Base-by-base conservation (phyloP, 2,797 vertebrate genomes). In the Ctenochaetus hawaiiensis region DNA sequence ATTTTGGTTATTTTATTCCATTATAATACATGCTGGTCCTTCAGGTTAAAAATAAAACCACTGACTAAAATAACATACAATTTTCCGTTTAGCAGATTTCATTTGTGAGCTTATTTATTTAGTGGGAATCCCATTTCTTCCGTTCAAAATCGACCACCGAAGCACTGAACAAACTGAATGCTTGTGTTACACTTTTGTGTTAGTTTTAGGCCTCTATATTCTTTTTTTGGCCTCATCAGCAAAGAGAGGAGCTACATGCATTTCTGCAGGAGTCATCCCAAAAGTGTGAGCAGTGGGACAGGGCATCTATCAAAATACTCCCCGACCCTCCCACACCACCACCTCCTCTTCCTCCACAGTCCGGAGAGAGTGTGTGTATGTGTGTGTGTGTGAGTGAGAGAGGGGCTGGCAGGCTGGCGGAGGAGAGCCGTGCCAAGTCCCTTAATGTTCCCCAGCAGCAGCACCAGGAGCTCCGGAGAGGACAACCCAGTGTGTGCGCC, bases 371-470 rank as follows among this genome's bases (percentile, higher is more conserved):
- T 51, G 48, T 51, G 48, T 51, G 48, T 51, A 18, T 51, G 48
- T 51, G 48, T 20, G 48, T 51, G 48, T 51, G 48, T 51, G 51
- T 52, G 51, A 12, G 48, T 23, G 22, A 6, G 63, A 67, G 64
- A 59, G 85, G 89, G 90, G 79, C 85, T 92, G 93, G 92, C 93
- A 93, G 88, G 63, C 87, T 78, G 85, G 82, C 60, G 84, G 60
- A 87, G 80, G 78, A 81, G 82, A 85, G 43, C 78, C 82, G 89
- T 93, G 93, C 94, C 94, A 95, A 95, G 91, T 94, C 93, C 86
- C 93, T 93, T 94, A 95, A 95, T 95, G 93, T 94, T 93, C 91
- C 93, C 92, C 90, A 89, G 92, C 92, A 93, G 91, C 89, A 90
- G 90, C 91, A 92, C 88, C 86, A 77, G 87, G 92, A 92, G 94